These are phyloP conservation scores for Antidorcas marsupialis DNA, from an alignment of 2,113 vertebrate species.

Conservation along the genomic window DNA sequence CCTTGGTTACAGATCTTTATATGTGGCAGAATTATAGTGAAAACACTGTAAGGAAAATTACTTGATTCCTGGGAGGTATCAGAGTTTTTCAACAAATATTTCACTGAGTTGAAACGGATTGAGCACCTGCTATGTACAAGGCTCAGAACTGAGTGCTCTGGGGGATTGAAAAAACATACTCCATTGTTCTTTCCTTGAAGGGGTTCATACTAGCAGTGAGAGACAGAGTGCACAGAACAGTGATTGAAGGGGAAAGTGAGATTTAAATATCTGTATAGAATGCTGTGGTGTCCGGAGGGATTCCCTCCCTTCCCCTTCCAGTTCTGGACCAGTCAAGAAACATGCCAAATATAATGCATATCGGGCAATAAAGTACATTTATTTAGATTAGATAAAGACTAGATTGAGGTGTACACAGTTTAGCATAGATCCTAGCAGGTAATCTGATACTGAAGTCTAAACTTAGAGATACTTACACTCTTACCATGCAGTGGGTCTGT, in stretches of 20 bases:
- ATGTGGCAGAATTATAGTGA: conserved; percentile 48
- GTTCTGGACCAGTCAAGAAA: not conserved
- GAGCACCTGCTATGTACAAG: conserved; percentile 1
- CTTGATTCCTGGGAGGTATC: conserved; percentile 51
- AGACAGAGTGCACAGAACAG: not conserved
- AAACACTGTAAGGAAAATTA: conserved; percentile 60
- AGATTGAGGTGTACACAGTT: not conserved
- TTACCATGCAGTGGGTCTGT: not conserved
- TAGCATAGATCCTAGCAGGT: not conserved
- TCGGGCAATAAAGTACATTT: not conserved
- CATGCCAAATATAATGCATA: not conserved
- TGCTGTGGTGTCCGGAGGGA: not conserved
- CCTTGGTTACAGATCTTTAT: conserved; percentile 68
- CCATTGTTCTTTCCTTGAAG: not conserved
- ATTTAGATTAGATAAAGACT: not conserved
- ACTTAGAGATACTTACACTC: not conserved
- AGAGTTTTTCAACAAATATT: conserved; percentile 63
- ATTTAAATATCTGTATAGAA: not conserved
- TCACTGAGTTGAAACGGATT: conserved; percentile 23
- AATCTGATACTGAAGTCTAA: not conserved
- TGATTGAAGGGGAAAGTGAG: not conserved
- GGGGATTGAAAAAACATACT: not conserved
- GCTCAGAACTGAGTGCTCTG: conserved; percentile 9
- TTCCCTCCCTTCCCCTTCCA: not conserved
- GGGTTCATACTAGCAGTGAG: not conserved